These are phyloP conservation scores for Drosophila helvetica DNA, from an alignment of 2,888 invertebrate genomes.

Conservation along the genomic window DNA sequence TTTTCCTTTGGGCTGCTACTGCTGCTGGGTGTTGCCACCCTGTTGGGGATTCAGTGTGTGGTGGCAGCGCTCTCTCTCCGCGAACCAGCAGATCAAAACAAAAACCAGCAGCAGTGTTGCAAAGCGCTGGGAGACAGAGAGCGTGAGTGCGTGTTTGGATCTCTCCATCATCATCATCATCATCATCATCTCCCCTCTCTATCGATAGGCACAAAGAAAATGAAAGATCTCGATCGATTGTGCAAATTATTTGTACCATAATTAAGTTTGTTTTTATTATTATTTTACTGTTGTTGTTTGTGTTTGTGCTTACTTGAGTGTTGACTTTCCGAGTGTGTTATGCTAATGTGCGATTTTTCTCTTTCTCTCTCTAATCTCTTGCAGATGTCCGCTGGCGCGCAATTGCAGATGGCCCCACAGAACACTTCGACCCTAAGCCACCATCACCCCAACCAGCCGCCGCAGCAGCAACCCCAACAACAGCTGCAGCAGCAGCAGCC, in stretches of 20 bases:
- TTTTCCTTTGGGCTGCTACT: conserved; percentile 29
- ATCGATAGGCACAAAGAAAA: not conserved
- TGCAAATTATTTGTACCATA: not conserved
- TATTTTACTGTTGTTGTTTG: not conserved
- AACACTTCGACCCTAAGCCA: conserved; percentile 87
- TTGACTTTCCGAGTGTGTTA: not conserved
- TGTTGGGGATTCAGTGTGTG: conserved; percentile 33
- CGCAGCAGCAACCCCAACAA: conserved; percentile 64
- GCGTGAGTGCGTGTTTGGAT: not conserved
- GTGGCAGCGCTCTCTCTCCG: conserved; percentile 37
- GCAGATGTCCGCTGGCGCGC: conserved; percentile 98
- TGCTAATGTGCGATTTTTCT: conserved; percentile 9
- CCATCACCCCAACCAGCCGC: conserved; percentile 82
- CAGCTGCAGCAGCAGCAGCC: conserved; percentile 70
- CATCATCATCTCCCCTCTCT: not conserved
- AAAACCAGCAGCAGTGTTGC: conserved; percentile 53
- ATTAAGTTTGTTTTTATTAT: not conserved
- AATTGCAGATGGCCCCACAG: conserved; percentile 98
- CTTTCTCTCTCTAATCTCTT: conserved; percentile 41
- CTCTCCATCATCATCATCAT: conserved; percentile 1
- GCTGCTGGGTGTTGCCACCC: conserved; percentile 57
- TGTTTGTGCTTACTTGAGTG: not conserved
- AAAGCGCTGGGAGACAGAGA: conserved; percentile 20
- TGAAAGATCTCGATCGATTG: conserved; percentile 1
- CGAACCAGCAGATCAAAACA: conserved; percentile 70